These are phyloP conservation scores for Umimayanthus kanabou DNA, from an alignment of 92 coral and sea anemone genomes.

Conservation along the genomic window DNA sequence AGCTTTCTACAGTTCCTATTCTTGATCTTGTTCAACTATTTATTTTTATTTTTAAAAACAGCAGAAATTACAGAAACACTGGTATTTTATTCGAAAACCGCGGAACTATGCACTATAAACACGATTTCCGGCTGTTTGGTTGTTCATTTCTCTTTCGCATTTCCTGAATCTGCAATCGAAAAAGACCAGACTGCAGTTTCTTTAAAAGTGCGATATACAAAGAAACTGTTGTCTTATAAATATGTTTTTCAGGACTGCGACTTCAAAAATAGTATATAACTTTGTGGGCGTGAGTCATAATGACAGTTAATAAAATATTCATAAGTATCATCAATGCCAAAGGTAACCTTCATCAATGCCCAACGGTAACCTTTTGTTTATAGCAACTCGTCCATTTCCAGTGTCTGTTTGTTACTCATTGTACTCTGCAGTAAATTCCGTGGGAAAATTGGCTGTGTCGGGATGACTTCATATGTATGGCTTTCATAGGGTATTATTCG, in stretches of 20 bases:
- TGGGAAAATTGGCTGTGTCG: slow-evolving; percentile 14
- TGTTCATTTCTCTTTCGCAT: neutral
- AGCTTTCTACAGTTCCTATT: no score
- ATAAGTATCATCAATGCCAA: slow-evolving; percentile 23
- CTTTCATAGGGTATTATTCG: neutral
- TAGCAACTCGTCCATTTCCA: slow-evolving; percentile 3
- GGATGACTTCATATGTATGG: neutral
- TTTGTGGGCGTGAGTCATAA: neutral
- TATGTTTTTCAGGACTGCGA: neutral
- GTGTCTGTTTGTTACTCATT: slow-evolving; percentile 11
- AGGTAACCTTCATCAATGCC: slow-evolving; percentile 16
- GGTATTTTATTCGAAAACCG: neutral
- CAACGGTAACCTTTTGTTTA: slow-evolving; percentile 41
- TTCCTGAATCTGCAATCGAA: neutral
- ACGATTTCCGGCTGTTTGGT: neutral
- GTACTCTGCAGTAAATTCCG: neutral
- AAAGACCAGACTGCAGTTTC: neutral
- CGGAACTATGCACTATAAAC: neutral
- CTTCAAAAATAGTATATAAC: neutral
- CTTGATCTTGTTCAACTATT: neutral
- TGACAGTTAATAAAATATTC: slow-evolving; percentile 32
- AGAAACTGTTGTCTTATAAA: neutral
- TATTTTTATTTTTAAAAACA: neutral
- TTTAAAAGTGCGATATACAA: neutral
- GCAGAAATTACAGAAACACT: neutral